Percentiles rank a stretch among this genome's conserved stretches.
Evolutionary conservation across 2,797 vertebrate genomes (phyloP).

Genomic region (Telmatherina bonti): DNA sequence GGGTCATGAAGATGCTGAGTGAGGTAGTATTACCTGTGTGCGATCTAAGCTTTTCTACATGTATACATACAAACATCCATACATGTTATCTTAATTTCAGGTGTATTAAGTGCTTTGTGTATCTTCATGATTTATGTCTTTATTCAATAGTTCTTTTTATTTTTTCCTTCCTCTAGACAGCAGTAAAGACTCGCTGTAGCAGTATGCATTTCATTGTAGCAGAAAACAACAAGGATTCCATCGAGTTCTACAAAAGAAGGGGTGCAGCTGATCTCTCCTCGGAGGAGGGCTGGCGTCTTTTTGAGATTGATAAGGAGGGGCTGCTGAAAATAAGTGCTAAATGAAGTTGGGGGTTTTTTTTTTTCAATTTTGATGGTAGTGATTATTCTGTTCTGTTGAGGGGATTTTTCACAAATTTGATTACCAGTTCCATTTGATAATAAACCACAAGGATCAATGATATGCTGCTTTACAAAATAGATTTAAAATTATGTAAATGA

Average conservation of each 20-base stretch:
- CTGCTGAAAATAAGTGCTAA: slow-evolving; percentile 74
- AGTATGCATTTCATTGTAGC: slow-evolving; percentile 86
- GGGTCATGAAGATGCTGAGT: slow-evolving; percentile 81
- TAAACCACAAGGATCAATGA: neutral
- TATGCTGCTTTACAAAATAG: neutral
- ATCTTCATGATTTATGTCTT: neutral
- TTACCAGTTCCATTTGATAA: slow-evolving; percentile 10
- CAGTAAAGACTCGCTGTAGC: slow-evolving; percentile 82
- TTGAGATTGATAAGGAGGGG: slow-evolving; percentile 80
- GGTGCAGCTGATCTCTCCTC: slow-evolving; percentile 82
- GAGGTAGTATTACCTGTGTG: slow-evolving; percentile 67
- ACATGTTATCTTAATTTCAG: slow-evolving; percentile 1
- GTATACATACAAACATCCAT: no score
- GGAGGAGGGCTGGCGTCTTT: slow-evolving; percentile 85
- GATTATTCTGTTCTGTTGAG: slow-evolving; percentile 5
- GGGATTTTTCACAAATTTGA: slow-evolving; percentile 13
- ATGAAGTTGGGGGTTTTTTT: slow-evolving; percentile 45
- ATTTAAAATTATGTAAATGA: neutral
- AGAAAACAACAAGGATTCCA: slow-evolving; percentile 83
- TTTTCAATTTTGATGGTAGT: neutral
- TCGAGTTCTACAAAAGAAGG: slow-evolving; percentile 76
- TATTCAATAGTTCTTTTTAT: neutral
- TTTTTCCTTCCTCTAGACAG: slow-evolving; percentile 70
- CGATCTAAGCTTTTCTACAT: slow-evolving; percentile 5
- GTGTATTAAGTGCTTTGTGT: neutral